These are phyloP conservation scores for Smittia aterrima DNA, from an alignment of 2,888 invertebrate species.

Conservation along the genomic window DNA sequence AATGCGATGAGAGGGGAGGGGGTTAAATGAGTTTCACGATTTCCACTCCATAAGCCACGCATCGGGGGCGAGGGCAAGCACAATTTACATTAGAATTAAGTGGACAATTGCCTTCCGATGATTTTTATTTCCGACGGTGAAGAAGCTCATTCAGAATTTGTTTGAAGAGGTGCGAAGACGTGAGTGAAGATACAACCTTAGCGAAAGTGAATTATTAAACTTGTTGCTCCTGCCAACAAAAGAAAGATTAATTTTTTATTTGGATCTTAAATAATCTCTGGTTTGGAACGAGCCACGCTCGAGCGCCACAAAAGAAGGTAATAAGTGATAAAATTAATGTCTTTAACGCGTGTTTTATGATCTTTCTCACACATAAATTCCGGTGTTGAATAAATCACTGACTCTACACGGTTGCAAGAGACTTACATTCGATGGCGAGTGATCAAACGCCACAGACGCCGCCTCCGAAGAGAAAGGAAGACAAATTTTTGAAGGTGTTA, in stretches of 20 bases:
- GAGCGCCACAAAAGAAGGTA: constrained; percentile 33
- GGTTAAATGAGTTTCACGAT: not conserved
- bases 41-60: constrained; percentile 24
- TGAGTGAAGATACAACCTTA: constrained; percentile 36
- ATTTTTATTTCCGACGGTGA: constrained; percentile 12
- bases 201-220: not conserved
- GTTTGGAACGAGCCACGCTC: not conserved
- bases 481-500: not conserved
- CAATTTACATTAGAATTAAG: constrained; percentile 26
- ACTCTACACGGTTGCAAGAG: not conserved
- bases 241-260: constrained; percentile 33
- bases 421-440: not conserved
- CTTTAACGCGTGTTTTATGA: constrained; percentile 39
- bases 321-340: constrained; percentile 38
- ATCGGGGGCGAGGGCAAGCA: not conserved
- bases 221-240: constrained; percentile 16
- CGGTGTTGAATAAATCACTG: not conserved
- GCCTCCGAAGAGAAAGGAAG: not conserved
- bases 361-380: constrained; percentile 21
- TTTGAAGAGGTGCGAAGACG: constrained; percentile 36
- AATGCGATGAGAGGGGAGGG: constrained; percentile 21
- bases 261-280: constrained; percentile 27
- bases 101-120: constrained; percentile 38
- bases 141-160: constrained; percentile 36
- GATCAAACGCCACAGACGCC: not conserved